Evolutionary conservation across 1,140 invertebrate species (phyloP).

Genomic region (Meloidogyne exigua): DNA sequence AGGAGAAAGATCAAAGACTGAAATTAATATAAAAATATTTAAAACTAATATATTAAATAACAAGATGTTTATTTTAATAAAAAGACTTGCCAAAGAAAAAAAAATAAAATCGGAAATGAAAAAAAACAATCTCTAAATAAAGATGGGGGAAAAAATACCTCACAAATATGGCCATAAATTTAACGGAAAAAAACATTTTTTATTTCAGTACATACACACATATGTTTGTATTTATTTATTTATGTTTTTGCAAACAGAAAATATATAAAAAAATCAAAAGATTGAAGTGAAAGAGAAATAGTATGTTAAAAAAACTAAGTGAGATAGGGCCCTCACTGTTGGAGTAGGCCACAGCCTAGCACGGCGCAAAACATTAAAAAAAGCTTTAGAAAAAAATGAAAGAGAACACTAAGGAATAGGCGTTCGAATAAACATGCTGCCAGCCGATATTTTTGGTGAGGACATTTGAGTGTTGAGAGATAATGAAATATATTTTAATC

Average conservation of each 20-base stretch:
- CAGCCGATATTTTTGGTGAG: background rate
- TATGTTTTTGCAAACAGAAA: conserved; percentile 4
- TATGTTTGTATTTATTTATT: background rate
- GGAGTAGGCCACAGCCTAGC: background rate
- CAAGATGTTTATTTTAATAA: too few species aligned
- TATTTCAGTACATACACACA: background rate
- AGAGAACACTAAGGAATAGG: background rate
- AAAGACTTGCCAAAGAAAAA: too few species aligned
- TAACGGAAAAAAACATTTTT: background rate
- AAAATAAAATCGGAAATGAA: background rate
- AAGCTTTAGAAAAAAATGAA: background rate
- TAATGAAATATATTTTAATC: background rate
- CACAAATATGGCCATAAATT: background rate
- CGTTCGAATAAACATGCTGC: background rate
- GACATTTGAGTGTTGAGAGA: background rate
- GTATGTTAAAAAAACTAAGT: background rate
- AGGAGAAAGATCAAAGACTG: too few species aligned
- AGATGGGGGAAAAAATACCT: background rate
- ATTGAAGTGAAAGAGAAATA: background rate
- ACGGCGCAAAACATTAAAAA: background rate
- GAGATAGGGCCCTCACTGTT: background rate
- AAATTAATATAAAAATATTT: too few species aligned
- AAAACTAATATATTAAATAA: too few species aligned
- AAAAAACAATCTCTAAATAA: background rate
- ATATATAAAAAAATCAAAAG: background rate